Evolutionary conservation across 2,113 vertebrate species (phyloP).

Genomic region (Pomatostomus ruficeps): DNA sequence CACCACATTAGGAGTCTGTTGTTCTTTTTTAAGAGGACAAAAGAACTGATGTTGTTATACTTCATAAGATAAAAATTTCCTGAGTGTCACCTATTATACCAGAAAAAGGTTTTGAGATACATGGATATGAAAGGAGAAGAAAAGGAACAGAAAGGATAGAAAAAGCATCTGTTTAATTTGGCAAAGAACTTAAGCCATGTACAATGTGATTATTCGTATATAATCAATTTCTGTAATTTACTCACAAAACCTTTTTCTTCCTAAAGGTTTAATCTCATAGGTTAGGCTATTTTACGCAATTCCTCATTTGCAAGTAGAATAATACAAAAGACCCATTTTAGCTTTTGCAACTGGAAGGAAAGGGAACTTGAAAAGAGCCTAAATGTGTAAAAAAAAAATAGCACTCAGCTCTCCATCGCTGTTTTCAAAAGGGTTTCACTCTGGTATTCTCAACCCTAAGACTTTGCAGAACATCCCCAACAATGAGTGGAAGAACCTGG

Average conservation of each 20-base stretch:
- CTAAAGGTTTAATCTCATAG: not conserved
- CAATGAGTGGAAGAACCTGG: not conserved
- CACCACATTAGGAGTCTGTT: not conserved
- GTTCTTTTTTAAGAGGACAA: not conserved
- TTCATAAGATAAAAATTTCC: not conserved
- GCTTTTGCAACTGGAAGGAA: not conserved
- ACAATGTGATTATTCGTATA: not conserved
- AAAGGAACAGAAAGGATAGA: not conserved
- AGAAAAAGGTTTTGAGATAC: not conserved
- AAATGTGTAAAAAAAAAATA: not conserved
- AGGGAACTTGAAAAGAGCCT: not conserved
- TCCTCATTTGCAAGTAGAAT: not conserved
- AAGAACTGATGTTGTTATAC: fast-evolving
- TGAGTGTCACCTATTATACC: not conserved
- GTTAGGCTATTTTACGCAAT: not conserved
- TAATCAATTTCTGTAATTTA: not conserved
- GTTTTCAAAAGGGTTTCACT: not conserved
- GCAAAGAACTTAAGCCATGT: not conserved
- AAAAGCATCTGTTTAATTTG: not conserved
- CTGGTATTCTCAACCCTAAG: not conserved
- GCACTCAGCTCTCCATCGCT: not conserved
- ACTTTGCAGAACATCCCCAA: not conserved
- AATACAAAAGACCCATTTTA: not conserved
- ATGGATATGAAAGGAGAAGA: not conserved
- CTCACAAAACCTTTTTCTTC: not conserved